Evolutionary conservation across 1,140 invertebrate genomes (phyloP).

Genomic region (Bursaphelenchus mucronatus): DNA sequence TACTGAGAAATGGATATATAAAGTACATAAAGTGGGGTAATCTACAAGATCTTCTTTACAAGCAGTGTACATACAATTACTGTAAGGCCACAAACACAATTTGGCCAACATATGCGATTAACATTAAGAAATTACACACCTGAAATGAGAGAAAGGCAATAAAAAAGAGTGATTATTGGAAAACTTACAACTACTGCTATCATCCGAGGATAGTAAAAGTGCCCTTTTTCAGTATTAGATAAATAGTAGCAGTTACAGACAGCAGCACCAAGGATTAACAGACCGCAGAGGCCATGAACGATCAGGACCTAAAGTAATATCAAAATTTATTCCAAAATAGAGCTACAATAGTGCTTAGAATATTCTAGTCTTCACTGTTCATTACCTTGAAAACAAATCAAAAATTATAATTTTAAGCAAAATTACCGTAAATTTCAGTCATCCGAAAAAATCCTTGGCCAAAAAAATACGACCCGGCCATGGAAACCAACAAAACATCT

Average conservation of each 20-base stretch:
- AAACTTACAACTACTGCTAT: constrained; percentile 12
- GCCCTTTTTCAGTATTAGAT: neutral
- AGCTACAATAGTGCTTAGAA: too few relatives aligned
- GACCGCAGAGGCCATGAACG: constrained; percentile 9
- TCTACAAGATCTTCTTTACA: too few relatives aligned
- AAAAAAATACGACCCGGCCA: too few relatives aligned
- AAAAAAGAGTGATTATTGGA: neutral
- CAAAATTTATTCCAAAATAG: too few relatives aligned
- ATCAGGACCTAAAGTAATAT: constrained; percentile 6
- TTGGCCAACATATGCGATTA: constrained; percentile 11
- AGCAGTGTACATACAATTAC: neutral
- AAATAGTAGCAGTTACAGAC: constrained; percentile 8
- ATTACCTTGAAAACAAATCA: too few relatives aligned
- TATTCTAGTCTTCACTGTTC: too few relatives aligned
- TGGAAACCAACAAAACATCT: neutral
- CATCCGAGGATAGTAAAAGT: constrained; percentile 18
- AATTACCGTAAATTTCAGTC: too few relatives aligned
- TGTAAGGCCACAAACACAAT: constrained; percentile 17
- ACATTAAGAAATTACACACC: constrained; percentile 12
- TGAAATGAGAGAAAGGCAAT: neutral
- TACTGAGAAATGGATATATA: too few relatives aligned
- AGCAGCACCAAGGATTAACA: constrained; percentile 12
- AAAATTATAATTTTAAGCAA: too few relatives aligned
- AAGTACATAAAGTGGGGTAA: too few relatives aligned
- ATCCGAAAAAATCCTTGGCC: too few relatives aligned